Conservation (phyloP, 2,113 vertebrate genomes). For the Raja brachyura region DNA sequence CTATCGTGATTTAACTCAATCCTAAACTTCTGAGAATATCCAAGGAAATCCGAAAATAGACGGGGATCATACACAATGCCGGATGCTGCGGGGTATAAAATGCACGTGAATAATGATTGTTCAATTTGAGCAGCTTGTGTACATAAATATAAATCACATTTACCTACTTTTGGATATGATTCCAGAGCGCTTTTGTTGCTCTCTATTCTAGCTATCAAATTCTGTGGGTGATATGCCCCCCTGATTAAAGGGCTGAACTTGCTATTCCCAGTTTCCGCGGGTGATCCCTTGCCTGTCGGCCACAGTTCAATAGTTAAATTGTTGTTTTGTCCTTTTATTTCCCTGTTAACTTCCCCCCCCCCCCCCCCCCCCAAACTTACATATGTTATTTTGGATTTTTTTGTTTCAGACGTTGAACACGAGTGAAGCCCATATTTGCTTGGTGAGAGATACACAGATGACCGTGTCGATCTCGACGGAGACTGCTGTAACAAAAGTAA, state of each 20-base stretch:
- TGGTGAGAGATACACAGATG: constrained; percentile 77
- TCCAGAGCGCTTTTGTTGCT: neutral
- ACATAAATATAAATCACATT: neutral
- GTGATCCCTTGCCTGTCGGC: neutral
- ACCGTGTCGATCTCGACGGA: constrained; percentile 73
- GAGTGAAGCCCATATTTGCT: constrained; percentile 75
- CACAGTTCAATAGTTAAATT: neutral
- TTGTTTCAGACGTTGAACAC: constrained; percentile 68
- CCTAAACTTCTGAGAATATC: too few species aligned
- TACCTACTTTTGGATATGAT: neutral
- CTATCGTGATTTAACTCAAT: too few species aligned
- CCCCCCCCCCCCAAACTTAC: neutral
- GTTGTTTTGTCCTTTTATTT: neutral
- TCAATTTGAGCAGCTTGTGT: neutral
- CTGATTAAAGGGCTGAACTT: neutral
- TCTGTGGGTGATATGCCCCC: neutral
- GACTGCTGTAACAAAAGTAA: constrained; percentile 81
- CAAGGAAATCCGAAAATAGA: neutral
- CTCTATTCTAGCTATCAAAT: too few species aligned
- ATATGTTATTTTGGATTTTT: too few species aligned
- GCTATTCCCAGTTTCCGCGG: neutral
- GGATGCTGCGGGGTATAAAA: neutral
- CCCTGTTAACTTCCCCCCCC: too few species aligned
- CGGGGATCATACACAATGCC: neutral
- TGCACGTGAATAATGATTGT: neutral